These are phyloP conservation scores for Sparidentex hasta DNA, from an alignment of 2,797 vertebrate species.

Conservation along the genomic window DNA sequence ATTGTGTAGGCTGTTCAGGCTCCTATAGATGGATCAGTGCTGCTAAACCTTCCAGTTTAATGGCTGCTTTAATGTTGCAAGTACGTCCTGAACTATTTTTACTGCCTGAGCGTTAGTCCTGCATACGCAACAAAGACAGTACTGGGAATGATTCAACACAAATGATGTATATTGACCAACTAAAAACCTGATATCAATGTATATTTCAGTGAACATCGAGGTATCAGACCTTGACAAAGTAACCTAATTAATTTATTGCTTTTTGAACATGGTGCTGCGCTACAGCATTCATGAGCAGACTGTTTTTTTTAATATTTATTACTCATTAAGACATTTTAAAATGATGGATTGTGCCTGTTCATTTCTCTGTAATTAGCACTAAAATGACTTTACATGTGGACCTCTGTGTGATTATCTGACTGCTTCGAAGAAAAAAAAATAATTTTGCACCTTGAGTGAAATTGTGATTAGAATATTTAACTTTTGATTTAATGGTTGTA, in stretches of 20 bases:
- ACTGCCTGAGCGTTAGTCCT: background rate
- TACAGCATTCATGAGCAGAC: background rate
- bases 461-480: background rate
- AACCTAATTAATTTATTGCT: background rate
- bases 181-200: background rate
- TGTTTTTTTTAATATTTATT: conserved; percentile 8
- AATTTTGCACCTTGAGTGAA: background rate
- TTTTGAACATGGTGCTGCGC: background rate
- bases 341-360: conserved; percentile 15
- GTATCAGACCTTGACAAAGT: conserved; percentile 12
- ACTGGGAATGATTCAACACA: background rate
- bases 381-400: background rate
- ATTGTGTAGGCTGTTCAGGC: conserved; percentile 13
- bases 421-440: conserved; percentile 10
- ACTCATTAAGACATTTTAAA: conserved; percentile 12
- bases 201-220: background rate
- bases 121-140: background rate
- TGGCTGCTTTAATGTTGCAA: conserved; percentile 4
- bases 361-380: conserved; percentile 24
- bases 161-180: background rate
- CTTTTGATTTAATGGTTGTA: conserved; percentile 2
- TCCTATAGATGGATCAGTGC: conserved; percentile 28
- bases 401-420: conserved; percentile 22
- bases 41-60: conserved; percentile 32
- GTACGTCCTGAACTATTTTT: background rate